phyloP scores from a whole-genome alignment of 2,113 vertebrate genomes.

The Cololabis saira region DNA sequence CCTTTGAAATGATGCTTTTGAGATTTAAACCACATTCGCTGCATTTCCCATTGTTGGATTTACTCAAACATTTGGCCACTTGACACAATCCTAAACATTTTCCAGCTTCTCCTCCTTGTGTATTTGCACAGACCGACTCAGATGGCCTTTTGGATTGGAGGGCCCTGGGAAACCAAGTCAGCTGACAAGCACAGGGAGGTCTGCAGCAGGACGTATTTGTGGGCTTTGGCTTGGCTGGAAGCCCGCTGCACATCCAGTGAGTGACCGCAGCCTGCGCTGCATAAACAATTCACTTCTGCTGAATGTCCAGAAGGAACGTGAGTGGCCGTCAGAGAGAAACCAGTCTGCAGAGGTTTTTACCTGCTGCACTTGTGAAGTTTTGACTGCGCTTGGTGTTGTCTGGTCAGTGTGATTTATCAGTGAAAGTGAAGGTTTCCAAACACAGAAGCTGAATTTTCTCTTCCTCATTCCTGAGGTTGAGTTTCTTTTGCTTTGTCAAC shows the following conservation, averaged over 20 bases:
- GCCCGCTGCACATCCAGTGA: conserved; percentile 65
- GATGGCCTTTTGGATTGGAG: conserved; percentile 75
- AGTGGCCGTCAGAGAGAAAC: conserved; percentile 13
- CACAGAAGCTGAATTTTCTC: conserved; percentile 4
- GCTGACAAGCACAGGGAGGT: conserved; percentile 75
- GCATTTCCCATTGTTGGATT: conserved; percentile 30
- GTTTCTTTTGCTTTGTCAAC: conserved; percentile 41
- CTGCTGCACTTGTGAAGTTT: neutral
- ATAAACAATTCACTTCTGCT: conserved; percentile 59
- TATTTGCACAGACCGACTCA: conserved; percentile 79
- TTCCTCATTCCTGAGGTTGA: conserved; percentile 29
- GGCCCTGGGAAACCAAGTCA: conserved; percentile 80
- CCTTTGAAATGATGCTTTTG: neutral
- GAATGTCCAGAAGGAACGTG: conserved; percentile 39
- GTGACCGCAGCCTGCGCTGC: conserved; percentile 55
- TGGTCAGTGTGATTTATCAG: neutral
- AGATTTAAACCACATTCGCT: conserved; percentile 19
- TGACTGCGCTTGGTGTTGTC: neutral
- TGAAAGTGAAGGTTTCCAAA: conserved; percentile 9
- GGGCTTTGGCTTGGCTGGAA: conserved; percentile 64
- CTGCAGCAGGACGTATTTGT: conserved; percentile 56
- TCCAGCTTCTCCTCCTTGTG: conserved; percentile 63
- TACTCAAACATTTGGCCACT: conserved; percentile 34
- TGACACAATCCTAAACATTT: conserved; percentile 61
- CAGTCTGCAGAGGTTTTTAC: neutral